Percentiles rank a stretch among this genome's conserved stretches.
Evolutionary conservation across 1,140 invertebrate species (phyloP).

Genomic region (Anastrepha obliqua): DNA sequence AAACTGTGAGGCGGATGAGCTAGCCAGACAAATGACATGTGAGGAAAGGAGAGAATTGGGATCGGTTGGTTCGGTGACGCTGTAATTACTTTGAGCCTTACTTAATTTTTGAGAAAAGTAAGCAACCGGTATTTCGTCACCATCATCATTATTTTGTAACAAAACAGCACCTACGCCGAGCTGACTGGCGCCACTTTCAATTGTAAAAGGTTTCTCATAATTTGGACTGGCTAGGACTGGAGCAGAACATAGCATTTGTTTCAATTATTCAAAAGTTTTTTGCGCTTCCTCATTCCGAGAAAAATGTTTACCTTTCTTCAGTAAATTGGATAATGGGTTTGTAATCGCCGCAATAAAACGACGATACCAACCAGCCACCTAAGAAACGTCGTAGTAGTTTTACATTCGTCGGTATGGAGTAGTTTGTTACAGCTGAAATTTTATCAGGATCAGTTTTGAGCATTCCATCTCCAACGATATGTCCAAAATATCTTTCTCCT

Average conservation of each 20-base stretch:
- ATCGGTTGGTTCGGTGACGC: not conserved
- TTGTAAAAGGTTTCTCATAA: not conserved
- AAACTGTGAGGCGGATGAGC: too few relatives aligned
- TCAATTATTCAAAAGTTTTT: not conserved
- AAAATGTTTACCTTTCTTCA: not conserved
- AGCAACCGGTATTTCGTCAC: slow-evolving; percentile 13
- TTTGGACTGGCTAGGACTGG: slow-evolving; percentile 60
- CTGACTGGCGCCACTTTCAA: not conserved
- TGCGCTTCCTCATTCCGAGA: not conserved
- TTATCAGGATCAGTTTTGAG: slow-evolving; percentile 58
- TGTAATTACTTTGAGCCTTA: slow-evolving; percentile 14
- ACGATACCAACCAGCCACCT: slow-evolving; percentile 70
- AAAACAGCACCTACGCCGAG: slow-evolving; percentile 10
- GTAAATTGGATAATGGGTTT: not conserved
- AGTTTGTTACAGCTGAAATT: slow-evolving; percentile 56
- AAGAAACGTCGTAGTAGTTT: slow-evolving; percentile 73
- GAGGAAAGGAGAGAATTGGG: too few relatives aligned
- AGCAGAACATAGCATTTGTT: not conserved
- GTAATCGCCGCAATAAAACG: slow-evolving; percentile 60
- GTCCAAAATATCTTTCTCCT: slow-evolving; percentile 57
- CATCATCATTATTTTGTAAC: slow-evolving; percentile 28
- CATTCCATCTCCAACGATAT: slow-evolving; percentile 42
- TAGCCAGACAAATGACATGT: too few relatives aligned
- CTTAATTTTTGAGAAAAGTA: slow-evolving; percentile 35
- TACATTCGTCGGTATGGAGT: not conserved